Conservation (phyloP, 2,113 vertebrate species). For the Lophotis ruficrista region DNA sequence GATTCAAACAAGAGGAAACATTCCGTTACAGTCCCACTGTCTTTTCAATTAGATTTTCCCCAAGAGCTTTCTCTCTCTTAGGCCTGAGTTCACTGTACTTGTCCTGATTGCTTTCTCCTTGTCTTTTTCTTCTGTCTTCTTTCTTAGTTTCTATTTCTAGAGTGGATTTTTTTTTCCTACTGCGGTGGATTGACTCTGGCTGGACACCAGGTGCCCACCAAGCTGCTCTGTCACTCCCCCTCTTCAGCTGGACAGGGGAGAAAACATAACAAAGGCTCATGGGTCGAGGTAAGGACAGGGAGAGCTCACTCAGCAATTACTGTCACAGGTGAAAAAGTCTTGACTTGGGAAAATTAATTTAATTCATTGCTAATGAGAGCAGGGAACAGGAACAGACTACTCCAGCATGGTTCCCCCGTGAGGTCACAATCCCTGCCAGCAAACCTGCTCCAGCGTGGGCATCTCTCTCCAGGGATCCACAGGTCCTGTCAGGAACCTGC, state of each 20-base stretch:
- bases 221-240: background rate
- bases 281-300: background rate
- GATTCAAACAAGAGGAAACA: background rate
- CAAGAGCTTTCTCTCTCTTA: background rate
- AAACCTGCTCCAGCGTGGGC: background rate
- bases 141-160: background rate
- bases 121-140: background rate
- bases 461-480: background rate
- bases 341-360: background rate
- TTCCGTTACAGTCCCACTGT: background rate
- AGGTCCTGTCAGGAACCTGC: background rate
- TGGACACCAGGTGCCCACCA: background rate
- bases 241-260: background rate
- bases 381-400: background rate
- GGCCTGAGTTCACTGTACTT: background rate
- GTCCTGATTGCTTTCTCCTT: background rate
- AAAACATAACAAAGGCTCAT: fast-evolving
- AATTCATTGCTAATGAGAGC: background rate
- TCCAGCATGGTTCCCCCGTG: fast-evolving
- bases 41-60: background rate
- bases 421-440: background rate
- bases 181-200: background rate
- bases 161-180: background rate
- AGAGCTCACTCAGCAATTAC: background rate
- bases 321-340: background rate